Base-by-base conservation (phyloP, 2,888 invertebrate species). In the Altica lythri region DNA sequence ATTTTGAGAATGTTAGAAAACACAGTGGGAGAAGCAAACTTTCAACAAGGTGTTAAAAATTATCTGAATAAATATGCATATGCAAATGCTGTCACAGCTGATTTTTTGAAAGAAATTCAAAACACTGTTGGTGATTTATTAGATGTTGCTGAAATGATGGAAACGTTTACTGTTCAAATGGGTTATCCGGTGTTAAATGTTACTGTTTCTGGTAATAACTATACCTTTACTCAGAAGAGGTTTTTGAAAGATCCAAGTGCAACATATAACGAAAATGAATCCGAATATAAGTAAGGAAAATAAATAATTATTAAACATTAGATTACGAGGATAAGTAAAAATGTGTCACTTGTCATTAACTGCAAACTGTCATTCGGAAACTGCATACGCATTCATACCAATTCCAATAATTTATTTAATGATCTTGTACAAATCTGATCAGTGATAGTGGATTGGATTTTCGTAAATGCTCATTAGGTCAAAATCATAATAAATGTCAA, bases 91-190 rank as follows among this genome's bases (percentile, higher is more conserved):
- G 82, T 87, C 48, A 95, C 94, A 0, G 81, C 85, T 50, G 87
- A 95, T 72, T 80, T 94, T 35, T 84, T 92, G 68, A 76, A 81
- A 2, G 84, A 84, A 35, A 75, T 94, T 14, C 84, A 86, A 66
- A 76, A 77, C 0, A 76, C 81, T 50, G 81, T 83, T 48, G 77
- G 76, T 9, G n/a, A 27, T 14, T 45, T 47, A 37, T 8, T 64
- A 38, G 55, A 66, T 37, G 58, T 66, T 10, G 47, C 75, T 66
- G 80, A 73, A 68, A 79, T 80, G 54, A 90, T 95, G 90, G 86
- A 90, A 68, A 92, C 93, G 0, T 95, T 92, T 90, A 94, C 92
- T 0, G 81, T 83, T 32, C 94, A 95, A 76, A 92, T 88, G 88
- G 95, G 95, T 0, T 89, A 86, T 67, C 95, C 95, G 0, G 80